Conservation (phyloP, 2,888 invertebrate genomes). For the Scelioninae gen. 1 region DNA sequence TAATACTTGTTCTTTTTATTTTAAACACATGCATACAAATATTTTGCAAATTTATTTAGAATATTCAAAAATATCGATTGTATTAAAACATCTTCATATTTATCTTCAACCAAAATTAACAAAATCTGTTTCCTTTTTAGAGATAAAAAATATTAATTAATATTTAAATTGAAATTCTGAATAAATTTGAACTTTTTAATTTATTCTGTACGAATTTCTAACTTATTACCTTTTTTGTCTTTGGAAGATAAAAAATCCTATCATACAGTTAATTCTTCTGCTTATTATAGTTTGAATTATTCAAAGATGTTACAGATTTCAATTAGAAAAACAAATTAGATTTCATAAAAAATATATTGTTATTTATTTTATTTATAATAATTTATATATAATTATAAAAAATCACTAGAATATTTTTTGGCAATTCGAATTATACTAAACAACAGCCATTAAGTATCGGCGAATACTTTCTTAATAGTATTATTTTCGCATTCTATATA, state of each 20-base stretch:
- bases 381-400: no score
- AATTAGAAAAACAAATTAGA: no score
- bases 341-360: no score
- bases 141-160: not conserved
- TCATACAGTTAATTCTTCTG: not conserved
- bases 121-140: not conserved
- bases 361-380: no score
- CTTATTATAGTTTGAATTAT: not conserved
- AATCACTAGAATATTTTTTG: no score
- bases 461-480: not conserved
- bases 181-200: not conserved
- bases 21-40: conserved; percentile 23
- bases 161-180: not conserved
- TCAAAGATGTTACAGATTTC: not conserved
- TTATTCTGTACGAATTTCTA: not conserved
- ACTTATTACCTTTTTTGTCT: not conserved
- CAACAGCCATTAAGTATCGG: not conserved
- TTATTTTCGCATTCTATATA: not conserved
- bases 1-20: conserved; percentile 51
- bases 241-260: not conserved
- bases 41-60: conserved; percentile 7
- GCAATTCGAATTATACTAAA: not conserved
- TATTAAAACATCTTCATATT: not conserved
- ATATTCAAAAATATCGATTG: conserved; percentile 10
- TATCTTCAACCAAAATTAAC: not conserved